Percentiles rank a stretch among this genome's conserved stretches.
Conservation (phyloP, 2,113 vertebrate genomes). For the Conger conger region DNA sequence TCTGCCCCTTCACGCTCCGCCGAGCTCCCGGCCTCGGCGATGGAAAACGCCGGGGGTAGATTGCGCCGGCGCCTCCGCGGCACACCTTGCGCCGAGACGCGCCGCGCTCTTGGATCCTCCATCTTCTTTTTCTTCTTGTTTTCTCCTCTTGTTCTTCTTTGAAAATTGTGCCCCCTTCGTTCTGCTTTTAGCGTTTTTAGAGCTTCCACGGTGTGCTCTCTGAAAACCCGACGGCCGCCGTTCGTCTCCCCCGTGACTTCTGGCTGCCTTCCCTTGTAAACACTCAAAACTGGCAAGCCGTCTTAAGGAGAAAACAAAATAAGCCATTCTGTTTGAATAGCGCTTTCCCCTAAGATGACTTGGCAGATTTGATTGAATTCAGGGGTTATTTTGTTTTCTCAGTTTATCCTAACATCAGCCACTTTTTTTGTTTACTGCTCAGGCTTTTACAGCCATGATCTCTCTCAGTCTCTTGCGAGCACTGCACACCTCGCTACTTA, state of each 20-base stretch:
- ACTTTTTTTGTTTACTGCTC: not conserved
- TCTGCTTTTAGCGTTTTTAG: not conserved
- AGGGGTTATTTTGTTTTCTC: not conserved
- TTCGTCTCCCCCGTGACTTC: not conserved
- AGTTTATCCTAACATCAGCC: not conserved
- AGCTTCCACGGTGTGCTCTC: not conserved
- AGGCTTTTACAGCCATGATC: not conserved
- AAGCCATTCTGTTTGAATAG: not conserved
- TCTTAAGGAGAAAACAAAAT: not conserved
- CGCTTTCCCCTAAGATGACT: not conserved
- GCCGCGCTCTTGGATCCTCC: not conserved
- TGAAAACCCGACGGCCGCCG: not conserved
- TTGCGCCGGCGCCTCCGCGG: conserved; percentile 31
- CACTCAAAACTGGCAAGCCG: not conserved
- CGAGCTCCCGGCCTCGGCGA: conserved; percentile 66
- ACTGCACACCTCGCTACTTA: not conserved
- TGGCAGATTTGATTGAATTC: not conserved
- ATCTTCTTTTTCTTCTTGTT: not conserved
- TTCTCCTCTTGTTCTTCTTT: not conserved
- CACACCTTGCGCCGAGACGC: conserved; percentile 42
- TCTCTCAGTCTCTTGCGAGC: not conserved
- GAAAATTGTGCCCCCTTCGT: not conserved
- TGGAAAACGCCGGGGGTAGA: conserved; percentile 57
- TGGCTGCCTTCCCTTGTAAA: not conserved
- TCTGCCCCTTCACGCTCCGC: conserved; percentile 88